Base-by-base conservation (phyloP, 2,888 invertebrate genomes). In the Lepeophtheirus nordmannii region DNA sequence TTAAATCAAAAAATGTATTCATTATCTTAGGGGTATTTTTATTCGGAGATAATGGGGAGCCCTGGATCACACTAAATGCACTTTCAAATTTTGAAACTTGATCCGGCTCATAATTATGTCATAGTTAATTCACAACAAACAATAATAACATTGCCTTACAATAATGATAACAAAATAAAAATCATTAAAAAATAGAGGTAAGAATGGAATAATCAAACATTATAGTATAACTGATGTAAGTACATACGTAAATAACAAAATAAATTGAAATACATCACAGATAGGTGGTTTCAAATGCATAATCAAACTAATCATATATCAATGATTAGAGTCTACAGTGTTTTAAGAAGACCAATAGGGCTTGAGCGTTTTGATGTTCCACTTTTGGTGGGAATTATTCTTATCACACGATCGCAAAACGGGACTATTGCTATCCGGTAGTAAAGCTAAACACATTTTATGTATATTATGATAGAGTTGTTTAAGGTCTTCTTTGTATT, bases 301-400 rank as follows among this genome's bases (percentile, higher is more conserved):
- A 53, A 53, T n/a, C 5, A 17, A 20, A 20, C 17, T 17, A 53
- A 53, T 53, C 17, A 53, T 53, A 30, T 2, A 30, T 30, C 30
- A 30, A 30, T 30, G 30, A 30, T 30, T 30, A 30, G 30, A 30
- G 30, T 30, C 30, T 30, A 53, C 20, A 22, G 30, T 1, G n/a
- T 59, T 22, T 14, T 62, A 17, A 10, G n/a, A 59, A 69, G 71
- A 82, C 82, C 83, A 85, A 69, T 79, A 81, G 12, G 86, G 85
- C 71, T 81, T 81, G 67, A 87, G 81, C 74, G 83, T 82, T 73
- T 84, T 83, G 74, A 91, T 89, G 67, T 80, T 80, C 91, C 92
- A 93, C 73, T 90, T 86, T 73, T 92, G 91, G 77, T 85, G 88
- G 23, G 86, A 85, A 75, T 90, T 89, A 73, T 86, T 84, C 41